A percentile compares a stretch with the other conserved stretches of the same genome.
Conservation (phyloP, 2,797 vertebrate species). For the Argyrosomus regius region DNA sequence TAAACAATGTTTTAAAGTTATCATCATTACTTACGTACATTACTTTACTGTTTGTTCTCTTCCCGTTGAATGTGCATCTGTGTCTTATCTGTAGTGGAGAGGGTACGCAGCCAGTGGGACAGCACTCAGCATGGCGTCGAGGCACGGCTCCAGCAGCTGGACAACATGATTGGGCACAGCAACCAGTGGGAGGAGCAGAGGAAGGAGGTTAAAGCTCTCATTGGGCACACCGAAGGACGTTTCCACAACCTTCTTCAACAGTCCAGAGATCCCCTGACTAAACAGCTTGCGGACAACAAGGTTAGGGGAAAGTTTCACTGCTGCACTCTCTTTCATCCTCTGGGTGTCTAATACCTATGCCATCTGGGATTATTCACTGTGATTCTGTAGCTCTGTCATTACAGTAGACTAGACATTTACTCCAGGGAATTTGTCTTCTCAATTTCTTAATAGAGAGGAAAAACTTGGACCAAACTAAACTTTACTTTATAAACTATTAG, state of each 20-base stretch:
- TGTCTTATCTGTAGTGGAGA: conserved; percentile 88
- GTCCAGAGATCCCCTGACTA: conserved; percentile 88
- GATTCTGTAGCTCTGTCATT: conserved; percentile 26
- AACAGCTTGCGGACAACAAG: conserved; percentile 92
- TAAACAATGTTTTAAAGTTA: background rate
- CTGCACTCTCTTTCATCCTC: conserved; percentile 28
- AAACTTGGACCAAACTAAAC: conserved; percentile 28
- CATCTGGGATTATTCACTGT: conserved; percentile 36
- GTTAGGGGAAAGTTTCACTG: conserved; percentile 75
- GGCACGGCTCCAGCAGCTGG: conserved; percentile 91
- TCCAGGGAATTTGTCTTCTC: conserved; percentile 24
- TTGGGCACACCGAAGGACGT: conserved; percentile 89
- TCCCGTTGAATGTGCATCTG: background rate
- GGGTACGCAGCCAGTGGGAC: conserved; percentile 94
- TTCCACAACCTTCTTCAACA: conserved; percentile 88
- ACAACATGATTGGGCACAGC: conserved; percentile 92
- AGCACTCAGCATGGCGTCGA: conserved; percentile 93
- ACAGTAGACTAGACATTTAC: conserved; percentile 4
- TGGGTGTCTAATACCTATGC: conserved; percentile 15
- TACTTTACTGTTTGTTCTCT: background rate
- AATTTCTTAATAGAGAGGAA: conserved; percentile 36
- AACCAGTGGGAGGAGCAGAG: conserved; percentile 92
- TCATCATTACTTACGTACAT: background rate
- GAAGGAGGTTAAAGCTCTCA: conserved; percentile 88
- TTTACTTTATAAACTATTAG: conserved; percentile 41